These are phyloP conservation scores for Ardeotis arabs DNA, from an alignment of 2,113 vertebrate species.

Conservation along the genomic window DNA sequence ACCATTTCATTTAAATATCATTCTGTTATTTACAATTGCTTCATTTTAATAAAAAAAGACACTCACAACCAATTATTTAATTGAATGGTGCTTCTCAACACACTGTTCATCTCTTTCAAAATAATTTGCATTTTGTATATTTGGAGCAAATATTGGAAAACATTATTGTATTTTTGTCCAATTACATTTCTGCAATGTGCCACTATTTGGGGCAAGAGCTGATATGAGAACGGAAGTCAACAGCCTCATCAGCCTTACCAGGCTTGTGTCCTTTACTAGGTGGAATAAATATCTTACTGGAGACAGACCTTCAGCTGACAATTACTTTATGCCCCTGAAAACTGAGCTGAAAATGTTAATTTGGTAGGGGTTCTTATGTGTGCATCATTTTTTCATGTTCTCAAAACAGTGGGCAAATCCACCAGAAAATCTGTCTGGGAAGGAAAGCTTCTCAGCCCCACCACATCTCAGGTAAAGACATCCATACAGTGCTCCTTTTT, in stretches of 20 bases:
- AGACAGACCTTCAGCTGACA: not conserved
- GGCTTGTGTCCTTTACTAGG: not conserved
- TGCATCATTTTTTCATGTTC: not conserved
- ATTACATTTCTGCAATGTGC: not conserved
- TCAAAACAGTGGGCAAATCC: not conserved
- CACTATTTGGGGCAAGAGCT: not conserved
- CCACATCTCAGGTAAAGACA: not conserved
- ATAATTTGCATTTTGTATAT: constrained; percentile 44
- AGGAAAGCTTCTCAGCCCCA: not conserved
- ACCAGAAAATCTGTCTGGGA: not conserved
- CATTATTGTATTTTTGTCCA: constrained; percentile 16
- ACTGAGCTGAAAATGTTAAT: not conserved
- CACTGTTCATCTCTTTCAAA: constrained; percentile 26
- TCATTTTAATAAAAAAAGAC: constrained; percentile 53
- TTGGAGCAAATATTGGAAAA: constrained; percentile 20
- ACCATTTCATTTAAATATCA: constrained; percentile 44
- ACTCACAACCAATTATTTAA: constrained; percentile 41
- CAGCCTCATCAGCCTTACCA: not conserved
- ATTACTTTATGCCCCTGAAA: not conserved
- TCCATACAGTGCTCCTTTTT: not conserved
- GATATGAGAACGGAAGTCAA: not conserved
- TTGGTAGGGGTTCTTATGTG: not conserved
- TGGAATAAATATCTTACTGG: not conserved
- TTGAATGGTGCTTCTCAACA: constrained; percentile 31
- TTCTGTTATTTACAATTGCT: constrained; percentile 46